These are phyloP conservation scores for Atethmia centrago DNA, from an alignment of 2,888 invertebrate genomes.

Conservation along the genomic window DNA sequence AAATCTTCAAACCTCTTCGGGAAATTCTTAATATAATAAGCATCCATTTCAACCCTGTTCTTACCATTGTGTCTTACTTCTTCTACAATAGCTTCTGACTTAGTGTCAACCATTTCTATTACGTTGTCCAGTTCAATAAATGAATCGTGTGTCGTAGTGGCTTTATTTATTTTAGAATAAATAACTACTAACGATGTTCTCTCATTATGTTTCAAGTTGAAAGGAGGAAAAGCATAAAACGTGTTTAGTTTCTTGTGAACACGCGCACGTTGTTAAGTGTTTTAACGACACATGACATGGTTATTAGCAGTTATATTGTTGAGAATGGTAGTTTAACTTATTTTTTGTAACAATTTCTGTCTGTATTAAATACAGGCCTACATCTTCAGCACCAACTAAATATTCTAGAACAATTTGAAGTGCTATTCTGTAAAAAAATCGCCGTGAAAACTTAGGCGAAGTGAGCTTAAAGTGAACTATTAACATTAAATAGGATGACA, in stretches of 20 bases:
- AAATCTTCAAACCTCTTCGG: not conserved
- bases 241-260: constrained; percentile 35
- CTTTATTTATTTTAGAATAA: constrained; percentile 18
- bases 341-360: not conserved
- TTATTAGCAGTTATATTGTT: constrained; percentile 28
- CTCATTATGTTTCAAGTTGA: constrained; percentile 14
- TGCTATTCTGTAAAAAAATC: not conserved
- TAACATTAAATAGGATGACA: not conserved
- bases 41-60: not conserved
- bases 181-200: constrained; percentile 21
- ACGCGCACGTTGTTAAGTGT: constrained; percentile 40
- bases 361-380: not conserved
- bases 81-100: not conserved
- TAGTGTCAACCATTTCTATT: not conserved
- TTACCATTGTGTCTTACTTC: not conserved
- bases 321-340: not conserved
- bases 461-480: not conserved
- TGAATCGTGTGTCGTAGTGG: not conserved
- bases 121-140: not conserved
- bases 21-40: not conserved
- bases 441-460: not conserved
- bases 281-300: constrained; percentile 22
- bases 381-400: not conserved
- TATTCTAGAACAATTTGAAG: not conserved
- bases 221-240: constrained; percentile 42